Evolutionary conservation across 1,140 invertebrate genomes (phyloP).

Genomic region (Agrypnia vestita): DNA sequence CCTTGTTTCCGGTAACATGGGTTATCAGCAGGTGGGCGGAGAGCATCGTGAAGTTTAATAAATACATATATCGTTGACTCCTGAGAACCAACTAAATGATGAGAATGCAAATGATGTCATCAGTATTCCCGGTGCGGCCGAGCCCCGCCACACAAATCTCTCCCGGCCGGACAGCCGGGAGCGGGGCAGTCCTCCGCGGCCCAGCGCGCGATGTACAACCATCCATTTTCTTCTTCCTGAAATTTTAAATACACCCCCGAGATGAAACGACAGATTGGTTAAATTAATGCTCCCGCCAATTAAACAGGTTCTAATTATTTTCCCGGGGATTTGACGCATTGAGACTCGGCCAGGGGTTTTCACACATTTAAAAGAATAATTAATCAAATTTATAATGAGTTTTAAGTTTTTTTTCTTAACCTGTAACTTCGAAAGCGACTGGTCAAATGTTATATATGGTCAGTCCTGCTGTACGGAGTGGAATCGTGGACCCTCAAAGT

Average conservation of each 20-base stretch:
- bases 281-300: constrained; percentile 45
- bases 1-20: too few relatives aligned
- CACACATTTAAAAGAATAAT: not conserved
- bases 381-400: too few relatives aligned
- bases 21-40: too few relatives aligned
- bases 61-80: not conserved
- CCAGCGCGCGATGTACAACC: not conserved
- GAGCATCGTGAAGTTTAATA: too few relatives aligned
- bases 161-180: constrained; percentile 1
- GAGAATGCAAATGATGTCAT: constrained; percentile 15
- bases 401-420: too few relatives aligned
- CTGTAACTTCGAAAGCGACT: too few relatives aligned
- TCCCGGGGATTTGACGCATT: constrained; percentile 21
- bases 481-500: too few relatives aligned
- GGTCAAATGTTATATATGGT: too few relatives aligned
- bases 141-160: constrained; percentile 24
- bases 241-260: constrained; percentile 50
- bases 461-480: too few relatives aligned
- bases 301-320: constrained; percentile 50
- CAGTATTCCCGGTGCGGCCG: constrained; percentile 16
- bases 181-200: not conserved
- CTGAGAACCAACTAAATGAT: constrained; percentile 16
- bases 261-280: constrained; percentile 52
- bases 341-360: constrained; percentile 4
- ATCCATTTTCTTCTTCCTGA: constrained; percentile 44